Base-by-base conservation (phyloP, 2,888 invertebrate genomes). In the Aelia acuminata region DNA sequence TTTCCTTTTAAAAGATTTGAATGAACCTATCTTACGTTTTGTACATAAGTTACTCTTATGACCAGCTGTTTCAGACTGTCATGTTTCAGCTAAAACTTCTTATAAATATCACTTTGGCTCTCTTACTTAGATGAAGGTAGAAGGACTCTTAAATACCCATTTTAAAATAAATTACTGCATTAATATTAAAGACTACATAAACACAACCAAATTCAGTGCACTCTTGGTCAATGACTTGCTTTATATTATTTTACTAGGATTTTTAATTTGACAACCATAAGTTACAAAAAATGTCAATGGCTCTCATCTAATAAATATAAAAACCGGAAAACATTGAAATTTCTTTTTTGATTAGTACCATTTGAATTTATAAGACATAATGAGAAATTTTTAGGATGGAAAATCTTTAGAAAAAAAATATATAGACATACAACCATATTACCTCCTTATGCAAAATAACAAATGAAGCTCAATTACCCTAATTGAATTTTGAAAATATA, bases 31-130 rank as follows among this genome's bases (percentile, higher is more conserved):
- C 39, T 53, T 85, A 85, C 39, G n/a, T 53, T 85, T 85, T 85
- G 85, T 85, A 85, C 85, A 85, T 85, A 85, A 85, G 85, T 85
- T 85, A 39, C 85, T 31, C 85, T 85, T 57, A 85, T 85, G 85
- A 85, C 85, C 85, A 85, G 85, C 85, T 85, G 50, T 85, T 85
- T 85, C 85, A 85, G 85, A 85, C 85, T 85, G 53, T 84, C 84
- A 50, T 35, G 35, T 49, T 48, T 35, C 63, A 70, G 63, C 84
- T 50, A 49, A 22, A 48, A 50, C 85, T n/a, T 85, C 39, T 53
- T 53, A 85, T 53, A 85, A 53, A 85, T 85, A 85, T 85, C 85
- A 85, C 85, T 85, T 85, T 85, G 85, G 85, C 85, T 85, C 85
- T 50, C 35, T 85, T 85, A 84, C 31, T 50, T 84, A 48, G 84